Evolutionary conservation across 1,140 invertebrate genomes (phyloP).

Genomic region (Brachionus calyciflorus): DNA sequence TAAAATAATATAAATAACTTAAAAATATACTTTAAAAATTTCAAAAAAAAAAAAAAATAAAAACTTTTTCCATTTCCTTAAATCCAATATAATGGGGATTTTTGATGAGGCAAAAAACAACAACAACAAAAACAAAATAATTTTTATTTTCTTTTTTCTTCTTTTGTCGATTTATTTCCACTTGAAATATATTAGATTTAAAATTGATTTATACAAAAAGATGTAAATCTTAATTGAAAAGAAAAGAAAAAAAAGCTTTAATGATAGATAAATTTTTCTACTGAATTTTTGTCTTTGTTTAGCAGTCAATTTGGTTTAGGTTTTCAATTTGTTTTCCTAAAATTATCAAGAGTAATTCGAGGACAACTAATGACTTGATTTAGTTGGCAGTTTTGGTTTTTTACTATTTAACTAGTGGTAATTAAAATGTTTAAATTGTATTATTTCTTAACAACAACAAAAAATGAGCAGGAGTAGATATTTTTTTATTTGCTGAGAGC

Average conservation of each 20-base stretch:
- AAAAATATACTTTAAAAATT: neutral
- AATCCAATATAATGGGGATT: too few species aligned
- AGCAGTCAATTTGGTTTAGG: neutral
- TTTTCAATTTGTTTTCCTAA: neutral
- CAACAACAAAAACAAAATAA: too few species aligned
- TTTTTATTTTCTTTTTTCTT: neutral
- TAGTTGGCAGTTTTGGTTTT: slow-evolving; percentile 3
- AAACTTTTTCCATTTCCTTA: too few species aligned
- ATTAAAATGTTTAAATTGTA: too few species aligned
- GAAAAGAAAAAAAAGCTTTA: neutral
- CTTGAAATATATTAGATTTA: slow-evolving; percentile 34
- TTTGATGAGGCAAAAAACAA: too few species aligned
- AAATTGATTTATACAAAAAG: slow-evolving; percentile 6
- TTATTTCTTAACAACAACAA: neutral
- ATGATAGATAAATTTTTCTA: neutral
- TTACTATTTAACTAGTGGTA: neutral
- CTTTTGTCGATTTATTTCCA: slow-evolving; percentile 20
- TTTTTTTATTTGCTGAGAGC: too few species aligned
- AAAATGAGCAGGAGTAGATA: neutral
- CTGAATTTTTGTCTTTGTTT: slow-evolving; percentile 24
- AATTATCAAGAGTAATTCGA: neutral
- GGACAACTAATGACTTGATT: slow-evolving; percentile 12
- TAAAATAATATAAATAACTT: neutral
- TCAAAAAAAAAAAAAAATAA: too few species aligned
- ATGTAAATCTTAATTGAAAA: neutral